Evolutionary conservation across 2,888 invertebrate genomes (phyloP).

Genomic region (Drosophila austrosaltans): DNA sequence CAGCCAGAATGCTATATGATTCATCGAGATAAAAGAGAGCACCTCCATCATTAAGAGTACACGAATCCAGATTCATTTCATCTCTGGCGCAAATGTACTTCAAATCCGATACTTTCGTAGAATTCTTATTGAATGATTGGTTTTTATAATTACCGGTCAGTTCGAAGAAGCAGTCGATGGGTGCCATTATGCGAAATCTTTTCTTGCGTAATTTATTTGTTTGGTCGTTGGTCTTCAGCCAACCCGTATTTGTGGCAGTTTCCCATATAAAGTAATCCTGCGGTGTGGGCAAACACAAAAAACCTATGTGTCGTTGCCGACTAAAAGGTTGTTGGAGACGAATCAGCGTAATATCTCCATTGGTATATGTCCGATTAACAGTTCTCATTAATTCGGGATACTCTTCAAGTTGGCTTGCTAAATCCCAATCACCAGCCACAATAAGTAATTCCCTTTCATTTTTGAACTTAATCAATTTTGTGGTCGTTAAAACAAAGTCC

Average conservation of each 20-base stretch:
- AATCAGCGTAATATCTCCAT: constrained; percentile 22
- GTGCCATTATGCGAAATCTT: background rate
- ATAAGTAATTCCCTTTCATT: background rate
- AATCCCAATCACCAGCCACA: constrained; percentile 46
- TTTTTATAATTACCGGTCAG: constrained; percentile 15
- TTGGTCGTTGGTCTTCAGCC: background rate
- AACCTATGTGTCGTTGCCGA: constrained; percentile 30
- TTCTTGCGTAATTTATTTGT: background rate
- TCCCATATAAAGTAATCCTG: constrained; percentile 1
- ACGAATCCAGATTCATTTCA: background rate
- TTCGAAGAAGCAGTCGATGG: background rate
- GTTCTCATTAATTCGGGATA: background rate
- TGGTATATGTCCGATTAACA: background rate
- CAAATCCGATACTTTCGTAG: background rate
- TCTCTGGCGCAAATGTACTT: constrained; percentile 20
- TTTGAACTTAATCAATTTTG: background rate
- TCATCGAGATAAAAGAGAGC: constrained; percentile 32
- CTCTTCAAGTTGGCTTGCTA: background rate
- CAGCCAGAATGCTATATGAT: constrained; percentile 32
- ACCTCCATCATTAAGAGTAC: constrained; percentile 20
- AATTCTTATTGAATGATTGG: background rate
- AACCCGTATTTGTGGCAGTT: constrained; percentile 26
- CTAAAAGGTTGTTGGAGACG: constrained; percentile 1
- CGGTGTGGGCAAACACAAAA: constrained; percentile 36
- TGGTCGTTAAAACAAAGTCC: constrained; percentile 35